These are phyloP conservation scores for Eonycteris spelaea DNA, from an alignment of 2,113 vertebrate genomes.

Conservation along the genomic window DNA sequence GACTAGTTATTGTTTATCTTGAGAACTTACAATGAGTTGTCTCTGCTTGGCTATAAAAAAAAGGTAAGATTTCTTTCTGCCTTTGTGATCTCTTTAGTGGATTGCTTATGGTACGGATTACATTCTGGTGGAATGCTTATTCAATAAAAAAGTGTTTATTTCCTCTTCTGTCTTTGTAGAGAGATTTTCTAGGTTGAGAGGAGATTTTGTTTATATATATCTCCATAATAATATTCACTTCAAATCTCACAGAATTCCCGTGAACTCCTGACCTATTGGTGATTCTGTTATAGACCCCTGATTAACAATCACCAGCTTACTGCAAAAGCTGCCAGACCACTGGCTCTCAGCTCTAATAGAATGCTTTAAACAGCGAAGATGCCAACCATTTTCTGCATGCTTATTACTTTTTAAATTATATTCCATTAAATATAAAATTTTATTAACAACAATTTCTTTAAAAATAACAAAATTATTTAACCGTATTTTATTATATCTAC, in stretches of 20 bases:
- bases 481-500: background rate
- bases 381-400: background rate
- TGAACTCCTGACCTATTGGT: background rate
- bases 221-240: background rate
- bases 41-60: background rate
- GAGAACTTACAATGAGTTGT: background rate
- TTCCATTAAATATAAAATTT: background rate
- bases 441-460: background rate
- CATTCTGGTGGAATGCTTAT: background rate
- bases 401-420: background rate
- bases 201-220: background rate
- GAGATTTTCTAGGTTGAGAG: background rate
- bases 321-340: background rate
- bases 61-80: background rate
- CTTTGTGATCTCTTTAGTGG: background rate
- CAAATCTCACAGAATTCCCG: background rate
- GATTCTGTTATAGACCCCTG: background rate
- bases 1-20: background rate
- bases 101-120: background rate
- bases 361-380: background rate
- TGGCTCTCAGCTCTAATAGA: background rate
- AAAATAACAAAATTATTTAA: background rate
- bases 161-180: background rate
- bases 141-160: background rate
- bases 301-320: background rate